These are phyloP conservation scores for Bursaphelenchus okinawaensis DNA, from an alignment of 2,888 invertebrate species.

Conservation along the genomic window DNA sequence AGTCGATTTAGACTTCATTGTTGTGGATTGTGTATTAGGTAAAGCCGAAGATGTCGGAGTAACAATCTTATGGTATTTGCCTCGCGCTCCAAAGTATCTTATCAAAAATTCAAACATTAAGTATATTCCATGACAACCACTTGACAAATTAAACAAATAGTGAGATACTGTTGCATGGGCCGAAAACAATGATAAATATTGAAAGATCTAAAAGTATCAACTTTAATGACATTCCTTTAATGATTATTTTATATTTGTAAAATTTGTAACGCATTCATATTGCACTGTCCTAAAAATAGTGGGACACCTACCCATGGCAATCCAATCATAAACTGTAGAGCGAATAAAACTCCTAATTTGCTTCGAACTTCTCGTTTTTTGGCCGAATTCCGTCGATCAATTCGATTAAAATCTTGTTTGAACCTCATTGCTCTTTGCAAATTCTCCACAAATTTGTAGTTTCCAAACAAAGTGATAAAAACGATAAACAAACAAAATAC, in stretches of 20 bases:
- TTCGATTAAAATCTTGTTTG: background rate
- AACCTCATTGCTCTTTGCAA: conserved; percentile 7
- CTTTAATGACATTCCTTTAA: no score
- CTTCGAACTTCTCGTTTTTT: background rate
- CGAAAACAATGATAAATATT: conserved; percentile 40
- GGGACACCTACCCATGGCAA: conserved; percentile 43
- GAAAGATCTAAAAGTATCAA: conserved; percentile 35
- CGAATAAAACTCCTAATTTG: conserved; percentile 29
- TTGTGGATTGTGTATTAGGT: no score
- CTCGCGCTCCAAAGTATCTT: background rate
- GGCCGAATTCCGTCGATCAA: background rate
- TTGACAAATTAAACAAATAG: conserved; percentile 42
- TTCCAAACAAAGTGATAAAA: conserved; percentile 11
- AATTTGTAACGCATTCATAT: no score
- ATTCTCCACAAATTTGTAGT: conserved; percentile 24
- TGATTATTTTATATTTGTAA: no score
- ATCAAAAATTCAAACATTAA: background rate
- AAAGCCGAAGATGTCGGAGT: no score
- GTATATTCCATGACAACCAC: conserved; percentile 34
- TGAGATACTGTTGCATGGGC: conserved; percentile 39
- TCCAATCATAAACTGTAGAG: conserved; percentile 42
- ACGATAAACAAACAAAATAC: conserved; percentile 35
- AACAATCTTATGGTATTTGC: no score
- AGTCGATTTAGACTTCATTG: no score
- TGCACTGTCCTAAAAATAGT: no score